These are phyloP conservation scores for Strongylocentrotus purpuratus DNA, from an alignment of 35 echinoderm and acorn worm species.

Conservation along the genomic window DNA sequence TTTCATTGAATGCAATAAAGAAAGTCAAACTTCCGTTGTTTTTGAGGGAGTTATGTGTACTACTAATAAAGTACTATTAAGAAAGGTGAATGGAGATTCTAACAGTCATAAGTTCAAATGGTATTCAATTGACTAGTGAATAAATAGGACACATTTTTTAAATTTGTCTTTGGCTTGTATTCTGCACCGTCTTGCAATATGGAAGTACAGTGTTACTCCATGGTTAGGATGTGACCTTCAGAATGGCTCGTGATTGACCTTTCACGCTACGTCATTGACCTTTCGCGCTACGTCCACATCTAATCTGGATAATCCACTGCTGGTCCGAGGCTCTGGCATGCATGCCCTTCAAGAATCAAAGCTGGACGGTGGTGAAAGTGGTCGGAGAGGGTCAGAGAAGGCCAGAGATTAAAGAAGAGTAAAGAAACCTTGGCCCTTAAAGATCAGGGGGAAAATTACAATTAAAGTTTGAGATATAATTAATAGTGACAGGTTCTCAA, in stretches of 20 bases:
- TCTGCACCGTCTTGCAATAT: no score
- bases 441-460: not conserved
- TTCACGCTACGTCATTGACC: not conserved
- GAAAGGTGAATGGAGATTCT: no score
- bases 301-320: not conserved
- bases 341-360: not conserved
- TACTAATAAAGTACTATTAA: no score
- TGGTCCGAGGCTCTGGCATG: not conserved
- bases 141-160: no score
- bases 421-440: not conserved
- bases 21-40: no score
- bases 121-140: no score
- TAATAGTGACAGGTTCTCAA: not conserved
- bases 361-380: not conserved
- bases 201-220: no score
- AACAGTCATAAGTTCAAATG: no score
- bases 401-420: not conserved
- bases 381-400: not conserved
- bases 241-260: not conserved
- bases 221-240: not conserved
- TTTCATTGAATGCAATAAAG: no score
- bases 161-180: no score
- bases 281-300: not conserved
- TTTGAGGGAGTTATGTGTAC: no score
- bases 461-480: not conserved